phyloP scores from a whole-genome alignment of 2,888 invertebrate species.

The Orthosia gracilis region DNA sequence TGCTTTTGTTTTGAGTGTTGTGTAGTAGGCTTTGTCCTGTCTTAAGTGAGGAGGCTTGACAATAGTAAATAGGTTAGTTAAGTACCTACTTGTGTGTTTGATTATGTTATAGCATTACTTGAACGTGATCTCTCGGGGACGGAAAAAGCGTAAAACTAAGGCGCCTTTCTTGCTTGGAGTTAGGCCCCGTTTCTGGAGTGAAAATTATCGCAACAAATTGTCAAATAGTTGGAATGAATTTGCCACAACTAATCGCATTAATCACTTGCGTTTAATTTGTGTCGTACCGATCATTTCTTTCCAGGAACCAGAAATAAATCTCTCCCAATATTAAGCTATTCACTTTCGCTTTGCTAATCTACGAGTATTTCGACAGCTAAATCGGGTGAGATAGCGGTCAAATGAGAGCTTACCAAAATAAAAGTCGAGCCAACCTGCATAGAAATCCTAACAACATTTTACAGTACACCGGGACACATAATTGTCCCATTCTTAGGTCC shows the following conservation, averaged over 20 bases:
- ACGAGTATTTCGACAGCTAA: no score
- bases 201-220: no score
- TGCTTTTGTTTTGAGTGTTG: constrained; percentile 32
- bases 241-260: no score
- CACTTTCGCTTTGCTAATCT: no score
- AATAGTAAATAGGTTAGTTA: neutral
- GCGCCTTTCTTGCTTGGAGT: no score
- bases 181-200: no score
- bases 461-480: neutral
- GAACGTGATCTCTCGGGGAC: neutral
- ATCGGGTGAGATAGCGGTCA: no score
- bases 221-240: no score
- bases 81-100: neutral
- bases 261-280: no score
- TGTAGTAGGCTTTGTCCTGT: constrained; percentile 12
- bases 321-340: no score
- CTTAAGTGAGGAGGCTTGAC: constrained; percentile 1
- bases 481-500: constrained; percentile 33
- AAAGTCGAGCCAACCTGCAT: neutral
- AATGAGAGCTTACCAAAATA: neutral
- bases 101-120: neutral
- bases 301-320: no score
- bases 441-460: constrained; percentile 6
- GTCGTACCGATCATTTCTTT: no score
- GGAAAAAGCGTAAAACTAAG: neutral